These are phyloP conservation scores for Eristalinus aeneus DNA, from an alignment of 2,888 invertebrate species.

Conservation along the genomic window DNA sequence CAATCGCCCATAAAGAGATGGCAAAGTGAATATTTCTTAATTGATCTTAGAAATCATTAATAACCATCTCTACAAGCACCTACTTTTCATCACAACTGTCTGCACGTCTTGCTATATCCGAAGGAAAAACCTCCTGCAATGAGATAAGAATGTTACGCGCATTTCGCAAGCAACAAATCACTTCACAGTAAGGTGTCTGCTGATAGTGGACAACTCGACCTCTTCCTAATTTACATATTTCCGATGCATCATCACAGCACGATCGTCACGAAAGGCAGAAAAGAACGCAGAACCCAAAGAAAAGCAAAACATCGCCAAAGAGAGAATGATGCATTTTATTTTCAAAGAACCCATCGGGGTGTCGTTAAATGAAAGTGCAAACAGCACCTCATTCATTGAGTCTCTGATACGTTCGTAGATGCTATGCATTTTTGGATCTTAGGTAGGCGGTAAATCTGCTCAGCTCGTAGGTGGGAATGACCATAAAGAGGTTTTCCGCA, in stretches of 20 bases:
- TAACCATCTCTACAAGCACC: no score
- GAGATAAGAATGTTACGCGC: slow-evolving; percentile 1
- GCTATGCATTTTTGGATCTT: not conserved
- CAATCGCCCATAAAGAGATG: no score
- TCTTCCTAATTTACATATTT: slow-evolving; percentile 38
- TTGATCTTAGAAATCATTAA: no score
- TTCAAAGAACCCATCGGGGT: slow-evolving; percentile 44
- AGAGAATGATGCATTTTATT: slow-evolving; percentile 9
- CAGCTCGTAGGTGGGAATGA: not conserved
- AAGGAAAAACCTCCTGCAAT: not conserved
- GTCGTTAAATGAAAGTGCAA: slow-evolving; percentile 59
- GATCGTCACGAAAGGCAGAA: not conserved
- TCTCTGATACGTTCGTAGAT: not conserved
- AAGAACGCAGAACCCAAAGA: not conserved
- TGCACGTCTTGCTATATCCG: not conserved
- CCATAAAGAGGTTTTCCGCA: slow-evolving; percentile 16
- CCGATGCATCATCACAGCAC: not conserved
- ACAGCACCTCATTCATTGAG: slow-evolving; percentile 40
- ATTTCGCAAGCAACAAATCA: not conserved
- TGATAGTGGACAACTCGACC: not conserved
- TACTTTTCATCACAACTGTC: not conserved
- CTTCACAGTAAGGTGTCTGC: slow-evolving; percentile 28
- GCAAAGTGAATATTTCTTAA: no score
- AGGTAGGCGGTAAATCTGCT: slow-evolving; percentile 35
- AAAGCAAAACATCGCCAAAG: not conserved